Evolutionary conservation across 1,140 invertebrate genomes (phyloP).

Genomic region (Leptestheria dahalacensis): DNA sequence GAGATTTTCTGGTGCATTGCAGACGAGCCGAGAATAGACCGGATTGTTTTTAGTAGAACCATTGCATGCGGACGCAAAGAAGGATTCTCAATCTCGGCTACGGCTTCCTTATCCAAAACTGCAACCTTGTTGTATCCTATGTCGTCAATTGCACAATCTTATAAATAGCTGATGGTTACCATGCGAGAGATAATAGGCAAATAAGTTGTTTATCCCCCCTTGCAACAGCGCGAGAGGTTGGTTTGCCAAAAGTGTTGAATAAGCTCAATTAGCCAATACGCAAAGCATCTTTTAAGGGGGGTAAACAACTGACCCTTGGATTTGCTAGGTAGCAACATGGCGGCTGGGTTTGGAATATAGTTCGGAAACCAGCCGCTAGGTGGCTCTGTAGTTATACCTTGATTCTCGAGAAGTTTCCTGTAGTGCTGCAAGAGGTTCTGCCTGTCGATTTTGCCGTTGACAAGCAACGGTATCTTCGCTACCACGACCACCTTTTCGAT

Average conservation of each 20-base stretch:
- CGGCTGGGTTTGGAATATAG: too few species aligned
- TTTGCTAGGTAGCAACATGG: neutral
- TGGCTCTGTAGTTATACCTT: too few species aligned
- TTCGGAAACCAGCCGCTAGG: too few species aligned
- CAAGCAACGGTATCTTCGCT: constrained; percentile 53
- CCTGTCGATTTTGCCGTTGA: constrained; percentile 72
- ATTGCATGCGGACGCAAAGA: neutral
- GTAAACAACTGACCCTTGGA: neutral
- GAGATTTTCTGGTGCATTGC: neutral
- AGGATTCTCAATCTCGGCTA: neutral
- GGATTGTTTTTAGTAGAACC: constrained; percentile 16
- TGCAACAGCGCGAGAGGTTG: too few species aligned
- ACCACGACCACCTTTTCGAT: constrained; percentile 54
- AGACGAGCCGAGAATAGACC: constrained; percentile 19
- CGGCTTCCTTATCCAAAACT: neutral
- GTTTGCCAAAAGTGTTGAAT: too few species aligned
- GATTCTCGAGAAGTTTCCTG: constrained; percentile 26
- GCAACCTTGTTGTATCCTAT: neutral
- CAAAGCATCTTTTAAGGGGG: neutral
- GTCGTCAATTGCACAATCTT: neutral
- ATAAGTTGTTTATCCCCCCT: too few species aligned
- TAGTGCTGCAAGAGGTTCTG: constrained; percentile 55
- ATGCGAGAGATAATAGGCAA: too few species aligned
- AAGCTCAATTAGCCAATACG: neutral
- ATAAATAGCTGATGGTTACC: neutral